Evolutionary conservation across 2,888 invertebrate genomes (phyloP), one percentile per base, ranked within the genome.

Genomic region (Pseudoips prasinana): DNA sequence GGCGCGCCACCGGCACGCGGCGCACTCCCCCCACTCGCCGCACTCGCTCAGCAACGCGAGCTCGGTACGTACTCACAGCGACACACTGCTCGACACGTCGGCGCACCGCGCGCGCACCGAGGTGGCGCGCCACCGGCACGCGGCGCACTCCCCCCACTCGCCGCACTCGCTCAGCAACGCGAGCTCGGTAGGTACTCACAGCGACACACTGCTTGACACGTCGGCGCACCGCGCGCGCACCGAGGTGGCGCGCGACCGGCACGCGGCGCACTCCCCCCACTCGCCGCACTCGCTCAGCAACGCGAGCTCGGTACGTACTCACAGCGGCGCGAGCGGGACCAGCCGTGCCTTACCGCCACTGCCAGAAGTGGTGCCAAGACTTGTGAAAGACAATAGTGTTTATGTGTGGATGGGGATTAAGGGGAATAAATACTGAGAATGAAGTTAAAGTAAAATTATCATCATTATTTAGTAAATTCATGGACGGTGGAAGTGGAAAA

Each of bases 41-140:
- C 82, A 82, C 58, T 79, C 81, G 33, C 78, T 84, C 70, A 84
- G 86, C 73, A 94, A 94, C 73, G 92, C 92, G 41, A 94, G 93
- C 78, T 93, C 93, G 31, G 70, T 70, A 9, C 52, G 55, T 49
- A 25, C 11, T 5, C 20, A 17, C 22, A 96, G 95, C 55, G 70
- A 76, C 62, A 94, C 75, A 68, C 90, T 97, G 46, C 90, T 98
- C 29, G 98, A 98, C 81, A 95, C 94, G 59, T 95, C 96, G 1
- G 95, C 94, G 8, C 95, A 93, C 65, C 82, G 89, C 68, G 87
- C 85, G 48, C 79, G 87, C 85, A 96, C 95, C 8, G 97, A 97
- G 81, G 90, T 98, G 58, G 97, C 95, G 36, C 94, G 93, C 45
- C 87, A 84, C 58, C 73, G 89, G 31, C 83, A 84, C 64, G 73